These are phyloP conservation scores for Heliothis virescens DNA, from an alignment of 1,140 invertebrate genomes.

Conservation along the genomic window DNA sequence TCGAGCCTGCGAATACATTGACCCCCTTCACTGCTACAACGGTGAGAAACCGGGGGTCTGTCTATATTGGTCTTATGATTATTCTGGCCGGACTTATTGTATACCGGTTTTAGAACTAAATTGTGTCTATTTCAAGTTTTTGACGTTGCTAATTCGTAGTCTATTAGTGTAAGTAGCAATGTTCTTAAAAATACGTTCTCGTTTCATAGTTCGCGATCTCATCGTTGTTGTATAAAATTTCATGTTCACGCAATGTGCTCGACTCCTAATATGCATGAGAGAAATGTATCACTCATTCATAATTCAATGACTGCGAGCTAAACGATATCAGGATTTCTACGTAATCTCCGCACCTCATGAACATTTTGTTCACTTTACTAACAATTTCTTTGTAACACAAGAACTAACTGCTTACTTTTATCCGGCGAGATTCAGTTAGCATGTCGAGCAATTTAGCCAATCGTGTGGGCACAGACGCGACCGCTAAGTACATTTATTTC, in stretches of 20 bases:
- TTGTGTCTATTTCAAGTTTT: conserved; percentile 22
- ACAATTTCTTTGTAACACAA: not conserved
- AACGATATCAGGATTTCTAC: no score
- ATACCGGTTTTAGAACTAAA: conserved; percentile 36
- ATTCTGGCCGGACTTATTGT: conserved; percentile 8
- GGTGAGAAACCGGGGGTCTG: conserved; percentile 12
- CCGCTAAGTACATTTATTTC: not conserved
- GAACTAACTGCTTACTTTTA: conserved; percentile 23
- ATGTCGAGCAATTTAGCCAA: conserved; percentile 39
- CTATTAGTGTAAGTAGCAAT: not conserved
- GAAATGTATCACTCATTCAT: conserved; percentile 29
- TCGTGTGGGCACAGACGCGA: not conserved
- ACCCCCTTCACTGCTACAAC: not conserved
- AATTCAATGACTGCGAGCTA: conserved; percentile 3
- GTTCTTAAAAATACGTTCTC: not conserved
- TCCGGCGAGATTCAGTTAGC: conserved; percentile 28
- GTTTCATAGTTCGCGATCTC: no score
- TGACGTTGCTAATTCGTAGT: not conserved
- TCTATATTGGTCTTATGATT: conserved; percentile 7
- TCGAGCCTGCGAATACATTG: not conserved
- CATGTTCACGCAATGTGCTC: not conserved
- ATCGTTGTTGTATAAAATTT: not conserved
- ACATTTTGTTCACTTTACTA: conserved; percentile 8
- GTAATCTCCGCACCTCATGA: not conserved
- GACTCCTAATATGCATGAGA: not conserved